These are phyloP conservation scores for Andrena chrysosceles DNA, from an alignment of 2,888 invertebrate genomes.

Conservation along the genomic window DNA sequence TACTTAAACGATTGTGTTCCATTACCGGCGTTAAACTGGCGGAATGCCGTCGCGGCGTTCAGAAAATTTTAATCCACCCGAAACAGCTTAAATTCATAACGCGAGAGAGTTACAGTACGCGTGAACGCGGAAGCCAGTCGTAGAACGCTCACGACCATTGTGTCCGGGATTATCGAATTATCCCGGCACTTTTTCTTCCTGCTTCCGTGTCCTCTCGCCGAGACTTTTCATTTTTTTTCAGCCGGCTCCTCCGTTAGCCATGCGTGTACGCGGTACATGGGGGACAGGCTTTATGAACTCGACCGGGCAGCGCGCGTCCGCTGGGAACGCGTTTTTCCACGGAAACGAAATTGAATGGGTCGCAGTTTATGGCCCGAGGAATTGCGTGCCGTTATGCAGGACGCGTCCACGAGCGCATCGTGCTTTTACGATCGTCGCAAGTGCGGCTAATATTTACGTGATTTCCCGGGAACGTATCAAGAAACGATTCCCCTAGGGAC, in stretches of 20 bases:
- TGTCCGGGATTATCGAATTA: conserved; percentile 44
- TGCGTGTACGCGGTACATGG: background rate
- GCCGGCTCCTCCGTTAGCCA: background rate
- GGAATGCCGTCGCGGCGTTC: conserved; percentile 4
- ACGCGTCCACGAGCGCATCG: background rate
- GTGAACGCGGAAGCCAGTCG: background rate
- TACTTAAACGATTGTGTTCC: background rate
- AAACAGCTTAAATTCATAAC: conserved; percentile 24
- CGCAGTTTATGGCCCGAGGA: conserved; percentile 59
- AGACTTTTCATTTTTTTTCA: conserved; percentile 22
- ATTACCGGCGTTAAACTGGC: conserved; percentile 12
- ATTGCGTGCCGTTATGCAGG: conserved; percentile 60
- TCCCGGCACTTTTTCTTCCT: conserved; percentile 20
- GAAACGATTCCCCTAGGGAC: background rate
- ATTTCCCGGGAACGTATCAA: background rate
- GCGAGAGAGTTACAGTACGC: conserved; percentile 3
- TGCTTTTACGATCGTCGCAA: conserved; percentile 56
- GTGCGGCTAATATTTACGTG: conserved; percentile 45
- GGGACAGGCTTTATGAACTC: conserved; percentile 52
- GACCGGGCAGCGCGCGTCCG: conserved; percentile 21
- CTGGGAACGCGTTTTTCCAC: conserved; percentile 55
- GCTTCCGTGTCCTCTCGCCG: background rate
- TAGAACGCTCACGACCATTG: conserved; percentile 12
- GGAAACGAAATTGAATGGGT: conserved; percentile 64
- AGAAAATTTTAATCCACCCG: conserved; percentile 18